These are phyloP conservation scores for Actenoides hombroni DNA, from an alignment of 2,113 vertebrate species.

Conservation along the genomic window DNA sequence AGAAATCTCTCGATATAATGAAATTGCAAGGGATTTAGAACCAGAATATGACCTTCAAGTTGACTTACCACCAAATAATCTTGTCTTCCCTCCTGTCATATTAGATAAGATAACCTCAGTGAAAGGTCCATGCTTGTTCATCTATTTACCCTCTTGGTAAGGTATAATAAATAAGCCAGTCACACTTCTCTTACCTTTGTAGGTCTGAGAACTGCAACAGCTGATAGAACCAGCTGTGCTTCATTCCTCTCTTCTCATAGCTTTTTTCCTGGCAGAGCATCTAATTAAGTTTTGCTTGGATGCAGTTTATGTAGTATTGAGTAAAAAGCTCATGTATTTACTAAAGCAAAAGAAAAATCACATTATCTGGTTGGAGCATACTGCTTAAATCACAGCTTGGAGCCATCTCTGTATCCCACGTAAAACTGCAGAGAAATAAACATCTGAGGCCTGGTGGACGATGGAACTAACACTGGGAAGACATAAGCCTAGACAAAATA, in stretches of 20 bases:
- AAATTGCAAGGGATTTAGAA: background rate
- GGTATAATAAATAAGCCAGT: background rate
- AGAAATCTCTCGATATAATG: background rate
- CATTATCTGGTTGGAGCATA: background rate
- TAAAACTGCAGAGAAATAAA: background rate
- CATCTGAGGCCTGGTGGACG: background rate
- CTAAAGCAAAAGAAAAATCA: background rate
- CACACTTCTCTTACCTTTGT: background rate
- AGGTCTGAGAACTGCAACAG: background rate
- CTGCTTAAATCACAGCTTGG: background rate
- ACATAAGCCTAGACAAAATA: background rate
- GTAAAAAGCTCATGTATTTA: conserved; percentile 14
- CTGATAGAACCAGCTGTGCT: conserved; percentile 3
- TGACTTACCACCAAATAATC: background rate
- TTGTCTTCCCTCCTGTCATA: background rate
- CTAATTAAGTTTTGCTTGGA: conserved; percentile 14
- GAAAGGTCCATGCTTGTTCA: background rate
- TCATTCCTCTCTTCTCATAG: background rate
- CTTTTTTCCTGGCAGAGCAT: background rate
- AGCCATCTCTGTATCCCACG: background rate
- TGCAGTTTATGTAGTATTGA: background rate
- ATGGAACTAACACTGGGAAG: background rate
- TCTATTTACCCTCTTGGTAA: background rate
- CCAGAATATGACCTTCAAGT: background rate
- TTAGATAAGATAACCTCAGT: background rate